Evolutionary conservation across 1,140 invertebrate genomes (phyloP).

Genomic region (Idris sp.): DNA sequence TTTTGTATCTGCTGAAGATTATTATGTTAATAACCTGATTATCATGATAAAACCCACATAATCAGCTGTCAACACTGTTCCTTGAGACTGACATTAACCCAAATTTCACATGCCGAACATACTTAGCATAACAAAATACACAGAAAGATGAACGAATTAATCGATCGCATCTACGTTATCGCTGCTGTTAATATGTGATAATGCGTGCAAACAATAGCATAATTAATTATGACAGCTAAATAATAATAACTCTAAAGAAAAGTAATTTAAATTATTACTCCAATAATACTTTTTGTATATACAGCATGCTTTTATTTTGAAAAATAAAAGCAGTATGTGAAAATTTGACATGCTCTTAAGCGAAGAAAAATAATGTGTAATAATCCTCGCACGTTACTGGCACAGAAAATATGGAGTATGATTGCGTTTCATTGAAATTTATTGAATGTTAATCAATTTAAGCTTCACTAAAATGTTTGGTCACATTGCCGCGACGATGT

Average conservation of each 20-base stretch:
- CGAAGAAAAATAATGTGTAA: too few species aligned
- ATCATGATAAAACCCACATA: not conserved
- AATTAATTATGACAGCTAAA: constrained; percentile 27
- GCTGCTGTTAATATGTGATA: constrained; percentile 3
- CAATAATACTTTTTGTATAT: too few species aligned
- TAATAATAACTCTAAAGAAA: too few species aligned
- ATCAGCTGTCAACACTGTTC: constrained; percentile 3
- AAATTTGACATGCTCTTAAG: too few species aligned
- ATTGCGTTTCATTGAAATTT: constrained; percentile 36
- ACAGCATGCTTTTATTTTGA: too few species aligned
- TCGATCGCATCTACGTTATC: constrained; percentile 16
- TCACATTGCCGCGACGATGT: constrained; percentile 20
- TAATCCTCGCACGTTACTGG: too few species aligned
- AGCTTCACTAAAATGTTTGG: constrained; percentile 40
- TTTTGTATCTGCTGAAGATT: too few species aligned
- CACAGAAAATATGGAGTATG: constrained; percentile 2
- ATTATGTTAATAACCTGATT: too few species aligned
- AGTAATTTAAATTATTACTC: too few species aligned
- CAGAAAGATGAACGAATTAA: constrained; percentile 12
- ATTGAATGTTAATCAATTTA: constrained; percentile 58
- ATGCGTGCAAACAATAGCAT: not conserved
- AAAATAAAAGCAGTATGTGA: too few species aligned
- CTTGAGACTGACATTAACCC: constrained; percentile 6
- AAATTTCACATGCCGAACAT: not conserved
- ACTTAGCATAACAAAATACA: not conserved